Evolutionary conservation across 1,140 invertebrate genomes (phyloP).

Genomic region (Diplogasteroides magnus): DNA sequence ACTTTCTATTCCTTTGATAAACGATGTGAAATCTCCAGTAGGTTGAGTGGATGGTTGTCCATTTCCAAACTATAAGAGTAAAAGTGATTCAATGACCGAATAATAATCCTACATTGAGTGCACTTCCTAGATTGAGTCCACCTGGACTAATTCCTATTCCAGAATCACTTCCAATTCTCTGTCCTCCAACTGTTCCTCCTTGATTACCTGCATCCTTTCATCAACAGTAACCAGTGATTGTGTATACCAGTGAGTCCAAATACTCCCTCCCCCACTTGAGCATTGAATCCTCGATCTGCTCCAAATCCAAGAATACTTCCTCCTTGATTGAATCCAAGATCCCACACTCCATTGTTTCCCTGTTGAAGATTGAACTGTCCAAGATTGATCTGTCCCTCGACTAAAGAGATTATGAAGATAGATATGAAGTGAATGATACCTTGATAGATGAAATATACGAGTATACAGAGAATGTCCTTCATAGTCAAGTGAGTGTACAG

Average conservation of each 20-base stretch:
- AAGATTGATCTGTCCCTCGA: background rate
- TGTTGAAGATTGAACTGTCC: background rate
- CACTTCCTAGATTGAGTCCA: background rate
- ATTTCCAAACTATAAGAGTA: background rate
- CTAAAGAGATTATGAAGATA: no score
- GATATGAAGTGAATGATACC: no score
- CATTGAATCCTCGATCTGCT: background rate
- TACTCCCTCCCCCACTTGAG: background rate
- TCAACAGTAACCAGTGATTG: background rate
- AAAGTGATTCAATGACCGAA: background rate
- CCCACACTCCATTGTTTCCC: background rate
- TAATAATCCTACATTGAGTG: background rate
- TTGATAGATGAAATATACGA: background rate
- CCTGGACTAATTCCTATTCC: background rate
- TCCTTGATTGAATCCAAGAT: background rate
- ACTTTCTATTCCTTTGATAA: background rate
- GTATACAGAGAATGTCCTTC: no score
- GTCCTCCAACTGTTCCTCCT: background rate
- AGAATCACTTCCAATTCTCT: background rate
- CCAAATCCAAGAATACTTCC: constrained; percentile 1
- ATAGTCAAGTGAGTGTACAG: no score
- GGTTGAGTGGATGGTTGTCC: background rate
- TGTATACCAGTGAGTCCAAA: background rate
- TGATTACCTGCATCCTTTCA: no score
- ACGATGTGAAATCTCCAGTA: background rate